Evolutionary conservation across 1,140 invertebrate species (phyloP), one percentile per base, ranked within the genome.

Genomic region (Orius laevigatus): DNA sequence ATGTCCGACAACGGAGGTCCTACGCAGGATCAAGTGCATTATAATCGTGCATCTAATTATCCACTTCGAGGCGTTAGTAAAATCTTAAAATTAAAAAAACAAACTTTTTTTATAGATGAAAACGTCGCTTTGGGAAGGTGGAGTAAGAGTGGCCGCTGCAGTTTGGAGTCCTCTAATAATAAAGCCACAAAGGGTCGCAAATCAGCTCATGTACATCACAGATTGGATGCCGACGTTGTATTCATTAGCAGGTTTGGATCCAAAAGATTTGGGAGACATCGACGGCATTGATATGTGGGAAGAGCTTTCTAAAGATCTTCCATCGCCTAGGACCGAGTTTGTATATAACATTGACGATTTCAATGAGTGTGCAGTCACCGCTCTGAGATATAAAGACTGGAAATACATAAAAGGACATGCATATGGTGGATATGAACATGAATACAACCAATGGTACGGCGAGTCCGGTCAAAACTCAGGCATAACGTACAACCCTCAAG

Each of bases 181-280:
- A 39, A 64, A 76, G 35, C 63, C 67, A 8, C 69, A 71, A 55
- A 62, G 76, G 56, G 70, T 84, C 1, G 80, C 76, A 34, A 73
- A 78, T 51, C 72, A 84, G 35, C 68, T 90, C 49, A 79, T 91
- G 58, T 83, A 89, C 56, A 74, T 92, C 3, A 69, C 71, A 10
- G 90, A 94, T 63, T 92, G 88, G 84, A 59, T 93, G 31, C 89
- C 89, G 0, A 91, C 89, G 0, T 63, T 94, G 1, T 73, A 67
- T 20, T 67, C 67, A 48, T 74, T 73, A 4, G 71, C 72, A 32
- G 74, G 56, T 16, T 46, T 57, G 14, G 48, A 59, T 46, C 39
- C 50, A 15, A 40, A 25, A 16, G 56, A 60, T 9, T 46, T 70
- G 4, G 56, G 54, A 0, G 56, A 66, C 4, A 64, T 85, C 1